Percentiles rank a stretch among this genome's conserved stretches.
Evolutionary conservation across 2,797 vertebrate genomes (phyloP).

Genomic region (Manis pentadactyla): DNA sequence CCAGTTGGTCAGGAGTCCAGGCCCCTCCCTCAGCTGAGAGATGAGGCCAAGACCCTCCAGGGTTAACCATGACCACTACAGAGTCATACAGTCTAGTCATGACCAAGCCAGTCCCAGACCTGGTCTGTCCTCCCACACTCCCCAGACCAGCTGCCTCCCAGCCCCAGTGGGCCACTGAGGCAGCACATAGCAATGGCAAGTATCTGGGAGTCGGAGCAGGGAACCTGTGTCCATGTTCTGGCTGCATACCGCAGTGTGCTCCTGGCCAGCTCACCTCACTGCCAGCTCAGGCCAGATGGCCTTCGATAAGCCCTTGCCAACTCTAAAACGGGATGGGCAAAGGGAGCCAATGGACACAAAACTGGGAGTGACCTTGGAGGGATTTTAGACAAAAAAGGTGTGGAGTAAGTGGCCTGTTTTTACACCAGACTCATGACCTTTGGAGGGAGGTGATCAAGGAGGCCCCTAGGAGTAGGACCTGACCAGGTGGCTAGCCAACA

Average conservation of each 20-base stretch:
- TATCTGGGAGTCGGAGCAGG: neutral
- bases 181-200: accelerated
- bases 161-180: neutral
- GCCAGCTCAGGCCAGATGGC: neutral
- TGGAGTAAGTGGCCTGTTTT: too few species aligned
- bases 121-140: neutral
- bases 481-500: neutral
- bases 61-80: neutral
- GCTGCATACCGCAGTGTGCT: neutral
- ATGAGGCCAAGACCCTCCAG: neutral
- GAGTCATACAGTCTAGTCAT: neutral
- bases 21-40: neutral
- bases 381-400: too few species aligned
- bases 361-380: too few species aligned
- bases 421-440: too few species aligned
- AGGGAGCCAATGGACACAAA: neutral
- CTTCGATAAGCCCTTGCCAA: neutral
- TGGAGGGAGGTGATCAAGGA: neutral
- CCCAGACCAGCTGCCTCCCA: neutral
- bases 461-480: neutral
- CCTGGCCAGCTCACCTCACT: neutral
- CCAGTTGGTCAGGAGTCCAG: neutral
- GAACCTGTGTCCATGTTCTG: neutral
- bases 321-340: neutral
- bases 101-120: neutral